A percentile compares a stretch with the other conserved stretches of the same genome.
These are phyloP conservation scores for Eilema griseolum DNA, from an alignment of 2,888 invertebrate species.

Conservation along the genomic window DNA sequence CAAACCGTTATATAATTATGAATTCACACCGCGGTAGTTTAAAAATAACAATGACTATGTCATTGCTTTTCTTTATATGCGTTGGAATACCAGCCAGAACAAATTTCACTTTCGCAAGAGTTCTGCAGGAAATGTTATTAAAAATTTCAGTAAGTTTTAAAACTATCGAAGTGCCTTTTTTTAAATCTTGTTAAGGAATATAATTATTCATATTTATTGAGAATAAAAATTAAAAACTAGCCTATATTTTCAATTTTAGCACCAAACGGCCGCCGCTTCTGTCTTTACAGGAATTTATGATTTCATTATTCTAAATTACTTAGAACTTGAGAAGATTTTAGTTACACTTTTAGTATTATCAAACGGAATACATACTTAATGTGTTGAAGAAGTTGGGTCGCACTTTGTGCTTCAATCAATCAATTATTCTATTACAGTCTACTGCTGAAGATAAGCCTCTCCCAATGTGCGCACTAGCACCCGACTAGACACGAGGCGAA, in stretches of 20 bases:
- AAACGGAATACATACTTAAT: background rate
- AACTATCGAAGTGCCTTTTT: too few relatives aligned
- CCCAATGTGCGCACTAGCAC: too few relatives aligned
- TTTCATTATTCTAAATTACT: conserved; percentile 6
- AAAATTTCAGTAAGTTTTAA: too few relatives aligned
- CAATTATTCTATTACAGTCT: too few relatives aligned
- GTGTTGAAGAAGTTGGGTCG: too few relatives aligned
- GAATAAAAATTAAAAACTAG: conserved; percentile 21
- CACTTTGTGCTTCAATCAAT: background rate
- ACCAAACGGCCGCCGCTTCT: conserved; percentile 22
- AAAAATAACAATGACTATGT: background rate
- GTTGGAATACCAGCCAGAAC: background rate
- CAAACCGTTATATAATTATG: too few relatives aligned
- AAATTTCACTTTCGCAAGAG: background rate
- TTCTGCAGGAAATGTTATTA: background rate
- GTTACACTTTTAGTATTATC: background rate
- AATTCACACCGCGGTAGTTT: too few relatives aligned
- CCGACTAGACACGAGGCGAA: too few relatives aligned
- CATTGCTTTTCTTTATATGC: background rate
- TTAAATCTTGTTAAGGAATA: too few relatives aligned
- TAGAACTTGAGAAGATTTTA: conserved; percentile 20
- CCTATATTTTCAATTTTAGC: conserved; percentile 32
- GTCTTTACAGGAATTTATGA: conserved; percentile 13
- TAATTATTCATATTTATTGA: background rate
- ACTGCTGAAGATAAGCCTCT: too few relatives aligned